phyloP scores from a whole-genome alignment of 2,113 vertebrate species.

The Colaptes auratus region DNA sequence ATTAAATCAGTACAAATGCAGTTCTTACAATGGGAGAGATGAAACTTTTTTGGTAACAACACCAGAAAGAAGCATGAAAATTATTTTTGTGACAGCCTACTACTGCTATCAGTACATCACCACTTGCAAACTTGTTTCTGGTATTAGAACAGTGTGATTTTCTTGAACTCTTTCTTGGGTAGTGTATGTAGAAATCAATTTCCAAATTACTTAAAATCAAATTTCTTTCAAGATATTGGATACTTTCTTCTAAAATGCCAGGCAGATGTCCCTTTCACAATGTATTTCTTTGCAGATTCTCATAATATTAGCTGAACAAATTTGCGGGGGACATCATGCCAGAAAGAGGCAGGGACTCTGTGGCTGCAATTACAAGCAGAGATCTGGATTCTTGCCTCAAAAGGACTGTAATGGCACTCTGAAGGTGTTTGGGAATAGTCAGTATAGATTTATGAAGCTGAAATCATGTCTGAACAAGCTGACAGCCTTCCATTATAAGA shows the following conservation, averaged over 20 bases:
- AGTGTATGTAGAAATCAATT: not conserved
- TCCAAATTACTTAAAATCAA: not conserved
- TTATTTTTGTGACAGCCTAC: not conserved
- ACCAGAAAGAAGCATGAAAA: not conserved
- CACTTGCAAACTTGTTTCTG: not conserved
- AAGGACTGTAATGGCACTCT: not conserved
- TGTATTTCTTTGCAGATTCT: not conserved
- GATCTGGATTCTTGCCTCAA: not conserved
- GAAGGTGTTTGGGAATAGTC: not conserved
- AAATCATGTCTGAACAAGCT: not conserved
- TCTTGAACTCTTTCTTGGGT: not conserved
- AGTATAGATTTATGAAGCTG: not conserved
- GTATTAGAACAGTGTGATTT: not conserved
- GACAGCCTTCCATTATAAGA: not conserved
- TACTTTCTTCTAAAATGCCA: not conserved
- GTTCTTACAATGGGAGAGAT: not conserved
- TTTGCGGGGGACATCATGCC: not conserved
- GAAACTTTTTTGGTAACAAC: not conserved
- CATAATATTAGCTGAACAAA: not conserved
- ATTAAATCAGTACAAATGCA: not conserved
- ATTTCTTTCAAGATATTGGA: not conserved
- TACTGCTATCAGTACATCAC: not conserved
- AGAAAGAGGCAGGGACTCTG: not conserved
- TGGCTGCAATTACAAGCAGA: not conserved
- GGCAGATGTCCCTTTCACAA: not conserved